Evolutionary conservation across 1,140 invertebrate species (phyloP), one percentile per base, ranked within the genome.

Genomic region (Penaeus japonicus): DNA sequence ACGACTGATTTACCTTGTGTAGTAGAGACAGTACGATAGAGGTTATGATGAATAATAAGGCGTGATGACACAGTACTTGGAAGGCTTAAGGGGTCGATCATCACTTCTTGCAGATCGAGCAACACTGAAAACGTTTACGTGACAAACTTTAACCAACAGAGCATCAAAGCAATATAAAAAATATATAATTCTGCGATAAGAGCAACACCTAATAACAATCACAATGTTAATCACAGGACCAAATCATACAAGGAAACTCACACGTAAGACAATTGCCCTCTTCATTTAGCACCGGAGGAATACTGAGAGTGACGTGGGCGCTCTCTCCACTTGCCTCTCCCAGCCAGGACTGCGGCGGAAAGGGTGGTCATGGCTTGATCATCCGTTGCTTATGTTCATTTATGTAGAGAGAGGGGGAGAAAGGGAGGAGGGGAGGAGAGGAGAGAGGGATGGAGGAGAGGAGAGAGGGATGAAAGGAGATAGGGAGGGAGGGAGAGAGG

Each of bases 21-120:
- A 22, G 86, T 83, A 27, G 80, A 88, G 53, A 82, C 79, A 32
- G 80, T 88, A 32, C 86, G 62, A 12, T 35, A 47, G 17, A 83
- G 32, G 86, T 88, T 83, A 3, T 65, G n/a, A 32, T 88, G 65
- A 35, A 88, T 0, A 32, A 30, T 83, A 53, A 88, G 86, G 10
- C 86, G 80, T 0, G 86, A 83, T 57, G 80, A 47, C 5, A 88
- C 15, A 32, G 80, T 4, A 53, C 86, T 88, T 47, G 86, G 86
- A 10, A 88, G 80, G 7, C 65, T 77, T 27, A 59, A 35, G 1
- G 86, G 86, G 24, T 88, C 80, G 5, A 88, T 47, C 86, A 88
- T 88, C 32, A 88, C 32, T 62, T 88, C 86, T 55, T 88, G 80
- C 30, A 88, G 20, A n/a, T 88, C 86, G 2, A 83, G 22, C 32